A percentile compares a stretch with the other conserved stretches of the same genome.
These are phyloP conservation scores for Onthophagus taurus DNA, from an alignment of 1,140 invertebrate species.

Conservation along the genomic window DNA sequence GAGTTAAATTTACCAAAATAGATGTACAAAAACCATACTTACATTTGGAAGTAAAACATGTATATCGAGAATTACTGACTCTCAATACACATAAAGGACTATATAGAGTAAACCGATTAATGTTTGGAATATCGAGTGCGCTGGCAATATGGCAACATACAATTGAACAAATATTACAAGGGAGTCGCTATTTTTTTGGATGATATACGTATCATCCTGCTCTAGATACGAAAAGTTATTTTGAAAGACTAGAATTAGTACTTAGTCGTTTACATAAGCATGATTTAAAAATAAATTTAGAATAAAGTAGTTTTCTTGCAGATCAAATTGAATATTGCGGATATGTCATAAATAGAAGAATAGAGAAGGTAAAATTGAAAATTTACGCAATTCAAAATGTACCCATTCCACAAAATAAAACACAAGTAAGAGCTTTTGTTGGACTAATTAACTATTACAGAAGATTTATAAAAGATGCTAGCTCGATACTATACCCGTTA, in stretches of 20 bases:
- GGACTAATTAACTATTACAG: conserved; percentile 39
- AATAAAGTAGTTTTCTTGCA: conserved; percentile 14
- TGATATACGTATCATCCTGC: conserved; percentile 14
- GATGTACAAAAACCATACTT: conserved; percentile 15
- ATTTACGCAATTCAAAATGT: conserved; percentile 34
- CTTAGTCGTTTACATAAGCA: conserved; percentile 19
- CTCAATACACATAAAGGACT: conserved; percentile 9
- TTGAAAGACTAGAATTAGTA: conserved; percentile 15
- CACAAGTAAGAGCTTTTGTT: conserved; percentile 31
- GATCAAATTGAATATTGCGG: conserved; percentile 26
- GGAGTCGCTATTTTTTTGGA: conserved; percentile 5
- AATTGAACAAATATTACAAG: background rate
- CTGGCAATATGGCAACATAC: background rate
- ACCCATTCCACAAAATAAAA: conserved; percentile 27
- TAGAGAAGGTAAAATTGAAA: conserved; percentile 26
- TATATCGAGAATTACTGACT: conserved; percentile 11
- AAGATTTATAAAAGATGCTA: conserved; percentile 27
- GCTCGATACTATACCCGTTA: conserved; percentile 16
- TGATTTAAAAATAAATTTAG: conserved; percentile 20
- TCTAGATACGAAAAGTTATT: conserved; percentile 11
- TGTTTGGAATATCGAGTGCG: background rate
- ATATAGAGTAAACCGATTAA: background rate
- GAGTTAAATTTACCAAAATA: conserved; percentile 14
- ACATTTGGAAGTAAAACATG: conserved; percentile 9
- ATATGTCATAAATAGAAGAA: conserved; percentile 24